Evolutionary conservation across 2,888 invertebrate genomes (phyloP).

Genomic region (Hoplodrina ambigua): DNA sequence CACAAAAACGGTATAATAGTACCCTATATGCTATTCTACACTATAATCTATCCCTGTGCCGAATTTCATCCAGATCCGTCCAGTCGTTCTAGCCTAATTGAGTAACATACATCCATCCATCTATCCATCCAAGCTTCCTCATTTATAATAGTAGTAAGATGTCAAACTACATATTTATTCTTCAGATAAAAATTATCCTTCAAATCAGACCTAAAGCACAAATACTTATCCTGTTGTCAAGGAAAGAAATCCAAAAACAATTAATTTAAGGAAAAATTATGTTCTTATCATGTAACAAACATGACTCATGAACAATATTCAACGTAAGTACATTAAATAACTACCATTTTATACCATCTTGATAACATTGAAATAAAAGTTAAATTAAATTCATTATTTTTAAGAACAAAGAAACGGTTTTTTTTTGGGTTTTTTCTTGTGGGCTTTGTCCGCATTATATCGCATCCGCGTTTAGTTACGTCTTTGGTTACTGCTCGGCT

Average conservation of each 20-base stretch:
- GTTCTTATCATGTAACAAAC: constrained; percentile 1
- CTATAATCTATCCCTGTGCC: too few species aligned
- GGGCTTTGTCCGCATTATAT: constrained; percentile 6
- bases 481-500: too few species aligned
- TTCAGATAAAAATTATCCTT: too few species aligned
- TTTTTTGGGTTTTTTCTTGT: too few species aligned
- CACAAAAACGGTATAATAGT: too few species aligned
- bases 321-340: constrained; percentile 12
- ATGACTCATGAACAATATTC: constrained; percentile 3
- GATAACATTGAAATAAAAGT: constrained; percentile 17
- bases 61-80: too few species aligned
- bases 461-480: not conserved
- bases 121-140: too few species aligned
- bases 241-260: not conserved
- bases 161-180: too few species aligned
- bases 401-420: constrained; percentile 10
- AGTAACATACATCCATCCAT: too few species aligned
- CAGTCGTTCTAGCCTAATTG: too few species aligned
- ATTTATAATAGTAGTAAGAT: too few species aligned
- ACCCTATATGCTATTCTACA: too few species aligned
- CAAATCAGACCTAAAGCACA: not conserved
- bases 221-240: not conserved
- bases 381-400: constrained; percentile 9
- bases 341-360: not conserved
- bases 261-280: constrained; percentile 2